Evolutionary conservation across 2,113 vertebrate species (phyloP).

Genomic region (Macaca mulatta): DNA sequence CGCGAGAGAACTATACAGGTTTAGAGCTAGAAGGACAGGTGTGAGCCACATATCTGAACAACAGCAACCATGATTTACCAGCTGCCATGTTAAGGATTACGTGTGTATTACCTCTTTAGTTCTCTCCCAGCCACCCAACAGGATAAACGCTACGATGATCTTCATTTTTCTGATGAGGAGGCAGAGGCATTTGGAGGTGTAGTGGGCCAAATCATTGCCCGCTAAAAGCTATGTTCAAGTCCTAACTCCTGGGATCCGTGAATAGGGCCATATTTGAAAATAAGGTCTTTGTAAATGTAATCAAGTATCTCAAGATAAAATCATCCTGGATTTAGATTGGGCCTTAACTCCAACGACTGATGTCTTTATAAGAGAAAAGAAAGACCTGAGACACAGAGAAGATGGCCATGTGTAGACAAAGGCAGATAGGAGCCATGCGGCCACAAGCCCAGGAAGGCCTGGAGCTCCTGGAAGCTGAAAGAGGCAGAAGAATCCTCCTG

Average conservation of each 20-base stretch:
- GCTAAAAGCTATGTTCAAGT: too few relatives aligned
- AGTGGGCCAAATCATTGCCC: not conserved
- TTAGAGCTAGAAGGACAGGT: not conserved
- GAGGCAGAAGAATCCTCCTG: not conserved
- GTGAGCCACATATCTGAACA: accelerated
- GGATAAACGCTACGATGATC: accelerated
- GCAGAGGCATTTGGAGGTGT: accelerated
- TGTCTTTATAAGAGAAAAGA: not conserved
- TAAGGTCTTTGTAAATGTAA: not conserved
- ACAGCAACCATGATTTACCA: accelerated
- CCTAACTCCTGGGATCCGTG: not conserved
- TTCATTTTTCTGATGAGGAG: not conserved
- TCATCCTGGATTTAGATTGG: not conserved
- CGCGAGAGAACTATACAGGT: accelerated
- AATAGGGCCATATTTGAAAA: not conserved
- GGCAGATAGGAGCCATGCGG: accelerated
- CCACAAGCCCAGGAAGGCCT: not conserved
- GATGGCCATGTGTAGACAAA: not conserved
- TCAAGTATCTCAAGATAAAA: not conserved
- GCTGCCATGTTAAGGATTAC: not conserved
- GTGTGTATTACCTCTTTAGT: accelerated
- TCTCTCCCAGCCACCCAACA: accelerated
- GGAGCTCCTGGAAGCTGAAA: not conserved
- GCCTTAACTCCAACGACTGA: not conserved
- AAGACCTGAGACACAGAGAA: not conserved